Conservation (phyloP, 2,888 invertebrate genomes). For the Liodrosophila aerea region DNA sequence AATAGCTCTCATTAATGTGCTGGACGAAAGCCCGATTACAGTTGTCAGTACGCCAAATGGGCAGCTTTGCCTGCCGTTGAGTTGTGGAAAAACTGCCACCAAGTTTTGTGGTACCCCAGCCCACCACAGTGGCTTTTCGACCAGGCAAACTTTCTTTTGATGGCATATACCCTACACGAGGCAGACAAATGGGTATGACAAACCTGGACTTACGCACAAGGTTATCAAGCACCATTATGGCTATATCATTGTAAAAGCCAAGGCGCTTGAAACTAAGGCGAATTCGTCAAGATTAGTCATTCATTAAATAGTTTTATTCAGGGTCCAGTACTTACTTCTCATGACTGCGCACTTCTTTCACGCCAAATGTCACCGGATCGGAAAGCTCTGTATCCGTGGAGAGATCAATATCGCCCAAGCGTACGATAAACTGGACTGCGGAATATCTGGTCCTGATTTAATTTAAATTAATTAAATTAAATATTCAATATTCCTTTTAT, state of each 20-base stretch:
- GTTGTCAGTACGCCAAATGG: slow-evolving; percentile 94
- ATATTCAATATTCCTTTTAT: too few relatives aligned
- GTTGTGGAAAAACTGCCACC: slow-evolving; percentile 94
- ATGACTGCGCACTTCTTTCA: slow-evolving; percentile 91
- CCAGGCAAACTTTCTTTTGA: slow-evolving; percentile 83
- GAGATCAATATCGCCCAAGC: slow-evolving; percentile 94
- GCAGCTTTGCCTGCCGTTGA: slow-evolving; percentile 92
- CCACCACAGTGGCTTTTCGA: slow-evolving; percentile 92
- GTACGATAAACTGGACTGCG: slow-evolving; percentile 93
- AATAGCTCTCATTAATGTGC: slow-evolving; percentile 95
- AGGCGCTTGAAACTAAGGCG: slow-evolving; percentile 88
- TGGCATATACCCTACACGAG: slow-evolving; percentile 83
- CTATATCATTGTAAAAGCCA: slow-evolving; percentile 97
- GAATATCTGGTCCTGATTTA: slow-evolving; percentile 92
- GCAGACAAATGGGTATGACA: slow-evolving; percentile 93
- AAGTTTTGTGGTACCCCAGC: slow-evolving; percentile 95
- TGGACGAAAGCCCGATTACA: slow-evolving; percentile 96
- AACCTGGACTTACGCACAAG: slow-evolving; percentile 92
- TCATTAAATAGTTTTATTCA: too few relatives aligned
- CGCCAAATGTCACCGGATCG: slow-evolving; percentile 90
- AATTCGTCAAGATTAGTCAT: too few relatives aligned
- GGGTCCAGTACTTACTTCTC: slow-evolving; percentile 81
- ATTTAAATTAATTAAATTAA: neutral
- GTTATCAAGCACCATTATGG: slow-evolving; percentile 84
- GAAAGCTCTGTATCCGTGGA: slow-evolving; percentile 93